These are phyloP conservation scores for Centropus unirufus DNA, from an alignment of 2,113 vertebrate species.

Conservation along the genomic window DNA sequence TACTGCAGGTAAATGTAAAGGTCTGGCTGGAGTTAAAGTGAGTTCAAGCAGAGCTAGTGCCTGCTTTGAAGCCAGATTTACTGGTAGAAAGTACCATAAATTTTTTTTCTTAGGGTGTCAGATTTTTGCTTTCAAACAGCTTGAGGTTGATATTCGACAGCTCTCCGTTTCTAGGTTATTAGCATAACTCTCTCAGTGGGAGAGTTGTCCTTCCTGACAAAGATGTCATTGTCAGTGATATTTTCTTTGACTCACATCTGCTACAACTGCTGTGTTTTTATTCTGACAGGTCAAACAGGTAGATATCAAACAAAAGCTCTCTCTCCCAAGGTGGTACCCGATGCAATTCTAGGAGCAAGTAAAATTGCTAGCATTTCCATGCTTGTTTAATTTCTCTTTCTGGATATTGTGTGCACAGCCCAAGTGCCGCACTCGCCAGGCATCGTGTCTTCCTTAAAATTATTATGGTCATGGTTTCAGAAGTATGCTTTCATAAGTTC, in stretches of 20 bases:
- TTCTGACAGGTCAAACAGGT: background rate
- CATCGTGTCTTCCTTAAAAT: background rate
- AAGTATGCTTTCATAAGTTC: background rate
- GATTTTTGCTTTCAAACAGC: background rate
- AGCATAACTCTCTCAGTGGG: background rate
- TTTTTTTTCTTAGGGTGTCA: background rate
- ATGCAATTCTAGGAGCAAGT: background rate
- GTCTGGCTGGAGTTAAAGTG: background rate
- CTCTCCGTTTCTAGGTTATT: conserved; percentile 9
- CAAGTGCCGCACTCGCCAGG: background rate
- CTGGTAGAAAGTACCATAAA: background rate
- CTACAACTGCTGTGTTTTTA: background rate
- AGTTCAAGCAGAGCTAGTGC: background rate
- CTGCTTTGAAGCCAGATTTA: background rate
- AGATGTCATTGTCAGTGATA: background rate
- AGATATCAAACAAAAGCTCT: background rate
- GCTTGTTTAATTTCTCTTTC: background rate
- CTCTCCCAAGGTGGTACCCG: background rate
- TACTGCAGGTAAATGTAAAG: background rate
- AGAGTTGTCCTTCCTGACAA: background rate
- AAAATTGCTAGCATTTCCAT: background rate
- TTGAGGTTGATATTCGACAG: background rate
- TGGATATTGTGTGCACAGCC: background rate
- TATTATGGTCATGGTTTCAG: background rate
- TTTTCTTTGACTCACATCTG: background rate